phyloP scores from a whole-genome alignment of 2,113 vertebrate species.

The Alouatta palliata region DNA sequence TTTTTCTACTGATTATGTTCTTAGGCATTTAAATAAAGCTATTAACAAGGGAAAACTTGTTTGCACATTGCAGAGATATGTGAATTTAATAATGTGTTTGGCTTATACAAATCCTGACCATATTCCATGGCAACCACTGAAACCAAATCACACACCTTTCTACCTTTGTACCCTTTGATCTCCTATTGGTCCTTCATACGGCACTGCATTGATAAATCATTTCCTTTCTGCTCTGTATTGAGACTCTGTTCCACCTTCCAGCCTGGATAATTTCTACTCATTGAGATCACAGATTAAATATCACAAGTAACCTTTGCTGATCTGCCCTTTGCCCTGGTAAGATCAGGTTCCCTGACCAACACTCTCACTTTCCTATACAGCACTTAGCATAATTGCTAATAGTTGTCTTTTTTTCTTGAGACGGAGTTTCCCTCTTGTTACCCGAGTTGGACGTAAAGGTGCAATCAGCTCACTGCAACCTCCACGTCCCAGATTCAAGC shows the following conservation, averaged over 20 bases:
- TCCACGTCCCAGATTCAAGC: too few relatives aligned
- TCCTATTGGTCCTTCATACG: not conserved
- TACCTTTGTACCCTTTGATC: not conserved
- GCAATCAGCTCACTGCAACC: too few relatives aligned
- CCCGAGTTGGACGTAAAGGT: too few relatives aligned
- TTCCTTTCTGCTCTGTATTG: not conserved
- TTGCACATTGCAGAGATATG: not conserved
- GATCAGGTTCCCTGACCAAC: not conserved
- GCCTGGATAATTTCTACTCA: not conserved
- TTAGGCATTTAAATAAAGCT: conserved; percentile 24
- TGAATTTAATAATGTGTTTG: not conserved
- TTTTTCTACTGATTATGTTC: not conserved
- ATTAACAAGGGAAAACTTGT: conserved; percentile 26
- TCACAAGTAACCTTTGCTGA: not conserved
- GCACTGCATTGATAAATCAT: not conserved
- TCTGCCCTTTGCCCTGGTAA: not conserved
- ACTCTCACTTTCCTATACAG: not conserved
- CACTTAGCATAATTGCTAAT: not conserved
- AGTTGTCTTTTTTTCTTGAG: not conserved
- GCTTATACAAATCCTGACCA: not conserved
- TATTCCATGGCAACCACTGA: not conserved
- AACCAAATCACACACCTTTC: not conserved
- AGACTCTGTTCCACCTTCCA: not conserved
- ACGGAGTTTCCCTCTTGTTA: too few relatives aligned
- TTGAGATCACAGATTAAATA: not conserved